phyloP scores from a whole-genome alignment of 2,888 invertebrate species.

The Tachystola acroxantha region DNA sequence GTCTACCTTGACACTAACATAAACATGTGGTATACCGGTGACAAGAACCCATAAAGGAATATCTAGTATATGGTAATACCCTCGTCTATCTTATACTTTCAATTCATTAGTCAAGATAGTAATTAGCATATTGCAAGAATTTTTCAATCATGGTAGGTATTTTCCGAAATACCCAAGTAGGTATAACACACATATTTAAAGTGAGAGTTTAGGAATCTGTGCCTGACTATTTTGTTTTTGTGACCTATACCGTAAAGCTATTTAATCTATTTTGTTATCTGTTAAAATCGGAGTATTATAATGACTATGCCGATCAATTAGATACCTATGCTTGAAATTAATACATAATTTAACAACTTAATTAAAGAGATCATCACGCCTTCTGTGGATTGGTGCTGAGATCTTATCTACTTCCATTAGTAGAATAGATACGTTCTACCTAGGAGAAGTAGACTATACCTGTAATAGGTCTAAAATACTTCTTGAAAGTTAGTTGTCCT shows the following conservation, averaged over 20 bases:
- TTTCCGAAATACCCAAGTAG: neutral
- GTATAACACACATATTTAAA: neutral
- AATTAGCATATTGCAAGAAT: conserved; percentile 2
- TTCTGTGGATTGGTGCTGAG: too few relatives aligned
- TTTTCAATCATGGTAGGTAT: neutral
- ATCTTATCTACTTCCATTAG: too few relatives aligned
- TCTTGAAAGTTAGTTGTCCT: too few relatives aligned
- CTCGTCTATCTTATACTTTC: neutral
- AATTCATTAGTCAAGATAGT: conserved; percentile 4
- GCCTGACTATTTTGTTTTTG: neutral
- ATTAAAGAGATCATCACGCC: too few relatives aligned
- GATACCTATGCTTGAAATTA: neutral
- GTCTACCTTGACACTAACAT: too few relatives aligned
- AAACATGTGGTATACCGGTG: too few relatives aligned
- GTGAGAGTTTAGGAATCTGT: neutral
- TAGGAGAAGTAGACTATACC: too few relatives aligned
- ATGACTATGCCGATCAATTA: neutral
- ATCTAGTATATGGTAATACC: too few relatives aligned
- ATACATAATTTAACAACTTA: neutral
- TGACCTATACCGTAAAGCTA: neutral
- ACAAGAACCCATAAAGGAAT: too few relatives aligned
- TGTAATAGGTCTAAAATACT: too few relatives aligned
- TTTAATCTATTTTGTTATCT: neutral
- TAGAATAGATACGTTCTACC: too few relatives aligned
- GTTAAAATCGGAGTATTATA: neutral